Percentiles rank a stretch among this genome's conserved stretches.
phyloP scores from a whole-genome alignment of 2,797 vertebrate genomes.

The Hephaestus fuliginosus region DNA sequence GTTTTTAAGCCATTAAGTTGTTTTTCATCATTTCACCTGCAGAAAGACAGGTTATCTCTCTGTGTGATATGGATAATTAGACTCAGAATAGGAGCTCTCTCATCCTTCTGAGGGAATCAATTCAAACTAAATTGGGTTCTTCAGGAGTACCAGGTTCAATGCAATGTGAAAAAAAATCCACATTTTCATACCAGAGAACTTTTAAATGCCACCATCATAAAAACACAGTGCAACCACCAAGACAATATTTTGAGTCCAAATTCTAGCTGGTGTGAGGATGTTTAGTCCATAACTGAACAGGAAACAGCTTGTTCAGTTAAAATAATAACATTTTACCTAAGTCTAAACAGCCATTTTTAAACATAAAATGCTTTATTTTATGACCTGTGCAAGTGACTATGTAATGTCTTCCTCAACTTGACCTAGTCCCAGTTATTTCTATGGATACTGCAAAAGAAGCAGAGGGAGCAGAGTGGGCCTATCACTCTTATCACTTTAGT shows the following conservation, averaged over 20 bases:
- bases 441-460: conserved; percentile 73
- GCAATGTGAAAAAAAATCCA: background rate
- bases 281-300: conserved; percentile 16
- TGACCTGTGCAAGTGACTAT: conserved; percentile 58
- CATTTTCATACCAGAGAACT: conserved; percentile 15
- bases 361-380: conserved; percentile 57
- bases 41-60: conserved; percentile 27
- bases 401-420: conserved; percentile 75
- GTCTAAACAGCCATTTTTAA: conserved; percentile 39
- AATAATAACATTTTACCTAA: conserved; percentile 35
- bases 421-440: conserved; percentile 75
- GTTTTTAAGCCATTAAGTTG: conserved; percentile 2
- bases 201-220: conserved; percentile 14
- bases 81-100: background rate
- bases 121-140: conserved; percentile 20
- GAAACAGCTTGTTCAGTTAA: conserved; percentile 29
- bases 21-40: conserved; percentile 4
- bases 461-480: conserved; percentile 76
- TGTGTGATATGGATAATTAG: conserved; percentile 21
- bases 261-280: background rate
- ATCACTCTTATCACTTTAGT: conserved; percentile 85
- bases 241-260: background rate
- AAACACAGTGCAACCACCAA: background rate
- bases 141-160: background rate
- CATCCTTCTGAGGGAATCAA: background rate